Conservation (phyloP, 1,140 invertebrate species). For the Drosophila miranda region DNA sequence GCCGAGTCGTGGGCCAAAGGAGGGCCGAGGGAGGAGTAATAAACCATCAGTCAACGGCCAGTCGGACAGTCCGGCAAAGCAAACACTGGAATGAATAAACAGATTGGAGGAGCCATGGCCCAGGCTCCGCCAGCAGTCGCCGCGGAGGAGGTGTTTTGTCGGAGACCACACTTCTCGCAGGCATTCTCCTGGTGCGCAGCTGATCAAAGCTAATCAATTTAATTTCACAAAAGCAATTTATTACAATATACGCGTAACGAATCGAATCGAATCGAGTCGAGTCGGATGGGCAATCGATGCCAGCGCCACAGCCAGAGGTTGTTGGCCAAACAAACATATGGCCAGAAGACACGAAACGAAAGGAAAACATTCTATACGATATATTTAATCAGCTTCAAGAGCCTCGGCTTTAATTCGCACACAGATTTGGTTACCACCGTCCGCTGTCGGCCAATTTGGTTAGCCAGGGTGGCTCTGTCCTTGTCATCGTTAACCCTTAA, state of each 20-base stretch:
- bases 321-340: conserved; percentile 48
- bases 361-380: conserved; percentile 6
- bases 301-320: conserved; percentile 32
- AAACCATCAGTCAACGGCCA: conserved; percentile 66
- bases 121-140: conserved; percentile 18
- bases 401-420: neutral
- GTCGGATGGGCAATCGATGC: conserved; percentile 22
- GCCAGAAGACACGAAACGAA: neutral
- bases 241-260: conserved; percentile 51
- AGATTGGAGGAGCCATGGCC: conserved; percentile 23
- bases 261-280: conserved; percentile 3
- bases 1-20: neutral
- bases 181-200: conserved; percentile 40
- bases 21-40: conserved; percentile 46
- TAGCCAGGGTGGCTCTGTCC: neutral
- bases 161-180: conserved; percentile 4
- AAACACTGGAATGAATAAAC: conserved; percentile 56
- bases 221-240: conserved; percentile 78
- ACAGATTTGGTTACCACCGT: conserved; percentile 18
- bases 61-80: neutral
- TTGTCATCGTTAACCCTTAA: conserved; percentile 20
- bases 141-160: conserved; percentile 28
- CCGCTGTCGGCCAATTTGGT: conserved; percentile 28
- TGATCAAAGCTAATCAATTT: conserved; percentile 78
- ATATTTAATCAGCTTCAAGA: conserved; percentile 11